Base-by-base conservation (phyloP, 2,113 vertebrate species). In the Accipiter cooperii region DNA sequence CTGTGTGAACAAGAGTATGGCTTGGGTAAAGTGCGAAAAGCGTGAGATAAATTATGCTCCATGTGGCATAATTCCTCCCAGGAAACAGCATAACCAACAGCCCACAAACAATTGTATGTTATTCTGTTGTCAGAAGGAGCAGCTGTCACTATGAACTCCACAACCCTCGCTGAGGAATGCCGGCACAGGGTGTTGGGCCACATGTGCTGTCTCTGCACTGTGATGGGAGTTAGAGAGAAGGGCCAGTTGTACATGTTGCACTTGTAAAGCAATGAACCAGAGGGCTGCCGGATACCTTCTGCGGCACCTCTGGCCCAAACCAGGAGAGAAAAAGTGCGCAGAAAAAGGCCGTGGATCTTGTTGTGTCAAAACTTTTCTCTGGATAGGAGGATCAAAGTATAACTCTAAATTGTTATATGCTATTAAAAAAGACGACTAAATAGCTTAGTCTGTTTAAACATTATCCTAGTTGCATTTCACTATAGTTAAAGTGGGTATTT, bases 11-110 rank as follows among this genome's bases (percentile, higher is more conserved):
- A 90, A 40, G 84, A 92, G 68, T 3, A 52, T 3, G 40, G 61
- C 87, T 77, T 12, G 70, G 51, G 46, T 88, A 29, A 96, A 93
- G 92, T 64, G 89, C 7, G 46, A 94, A 92, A 96, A 95, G 84
- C 28, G 0, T 42, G 81, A 89, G 86, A 92, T 64, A 73, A 95
- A 92, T 94, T 73, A 65, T 85, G 93, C 88, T 97, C 91, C 89
- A n/a, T 44, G 86, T 79, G 69, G 89, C 69, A 75, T 57, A 82
- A 65, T 58, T 91, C 82, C 91, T 93, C 58, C 36, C 51, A 91
- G 91, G 78, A 86, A 94, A 73, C 58, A 88, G 89, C 78, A 52
- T 5, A 89, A 74, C 61, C 70, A 61, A 87, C 44, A 86, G 75
- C 87, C 70, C 78, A 85, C 91, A 73, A 77, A 83, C n/a, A 89